Base-by-base conservation (phyloP, 2,797 vertebrate species). In the Lateolabrax maculatus region DNA sequence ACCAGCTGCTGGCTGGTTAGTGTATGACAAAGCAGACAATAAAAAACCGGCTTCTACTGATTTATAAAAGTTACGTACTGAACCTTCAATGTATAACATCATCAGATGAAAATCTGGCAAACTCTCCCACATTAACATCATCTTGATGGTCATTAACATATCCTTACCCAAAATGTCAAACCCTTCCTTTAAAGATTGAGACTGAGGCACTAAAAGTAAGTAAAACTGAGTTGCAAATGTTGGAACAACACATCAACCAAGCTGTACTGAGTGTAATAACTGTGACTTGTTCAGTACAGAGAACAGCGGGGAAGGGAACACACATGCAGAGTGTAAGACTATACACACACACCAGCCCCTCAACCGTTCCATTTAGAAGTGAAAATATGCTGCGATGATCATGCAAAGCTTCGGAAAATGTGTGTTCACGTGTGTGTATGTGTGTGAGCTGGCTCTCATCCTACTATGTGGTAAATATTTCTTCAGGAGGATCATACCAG, bases 391-490 rank as follows among this genome's bases (percentile, higher is more conserved):
- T 57, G 61, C 15, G 25, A 87, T 84, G 71, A 81, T 79, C 79
- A 71, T 71, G 29, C 56, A 77, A 64, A 39, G 84, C 73, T 77
- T 71, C n/a, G 3, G 70, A 79, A 73, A 71, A 65, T 44, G 56
- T 70, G 68, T 57, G 37, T 70, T 29, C 56, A 31, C 34, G 39
- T 68, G 62, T 80, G 39, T 55, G 56, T 55, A 16, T 55, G 66
- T 64, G 75, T 64, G 77, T 15, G 76, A 51, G 27, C 36, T 79
- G 77, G 78, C 79, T 81, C 34, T 69, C 34, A 21, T 68, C 84
- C 79, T 48, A 71, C 75, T 79, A 58, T 71, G 79, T 75, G 87
- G 79, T 88, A 84, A 91, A 91, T 88, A 87, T 92, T 93, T 90
- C 80, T 89, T 79, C 12, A 63, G 73, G 68, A 82, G 84, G 76